Evolutionary conservation across 2,797 vertebrate genomes (phyloP), one percentile per base, ranked within the genome.

Genomic region (Anas bahamensis): DNA sequence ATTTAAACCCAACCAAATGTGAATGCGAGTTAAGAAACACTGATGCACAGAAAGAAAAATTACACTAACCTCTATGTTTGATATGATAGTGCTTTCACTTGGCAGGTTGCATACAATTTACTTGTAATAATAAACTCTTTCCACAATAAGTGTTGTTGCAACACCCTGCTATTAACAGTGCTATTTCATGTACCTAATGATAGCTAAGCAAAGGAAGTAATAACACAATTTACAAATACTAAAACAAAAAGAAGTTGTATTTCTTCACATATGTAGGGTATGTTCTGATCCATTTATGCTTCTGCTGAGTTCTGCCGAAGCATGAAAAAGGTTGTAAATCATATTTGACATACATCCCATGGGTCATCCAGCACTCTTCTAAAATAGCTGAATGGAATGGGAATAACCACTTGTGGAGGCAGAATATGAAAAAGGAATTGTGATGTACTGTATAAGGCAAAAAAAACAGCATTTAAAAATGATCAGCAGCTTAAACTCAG

Each of bases 241-340:
- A 63, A 95, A 81, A 13, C 64, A 82, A 95, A 94, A 90, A 89
- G 29, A 79, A 85, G 70, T 44, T 81, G 35, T 8, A 59, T 66
- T 92, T 94, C 70, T 65, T 88, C 66, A 70, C 75, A 55, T 60
- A 91, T 69, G 35, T 86, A 90, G 37, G 23, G 23, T 71, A 35
- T 74, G 78, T 96, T 95, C 94, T 90, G 95, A 94, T 96, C 88
- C 89, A 78, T 94, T 90, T 96, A 86, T 82, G 83, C 24, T 95
- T 97, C 93, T 86, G 59, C 65, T 83, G 87, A 84, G n/a, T 79
- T 95, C 92, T 96, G 95, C 83, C 79, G 35, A 95, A 96, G 94
- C 83, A 96, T 83, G 93, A 68, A 89, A 81, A 87, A 83, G 81
- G 75, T 87, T 92, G 85, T 91, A 92, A 94, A 93, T 94, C 61